Evolutionary conservation across 2,113 vertebrate genomes (phyloP).

Genomic region (Tragelaphus imberbis): DNA sequence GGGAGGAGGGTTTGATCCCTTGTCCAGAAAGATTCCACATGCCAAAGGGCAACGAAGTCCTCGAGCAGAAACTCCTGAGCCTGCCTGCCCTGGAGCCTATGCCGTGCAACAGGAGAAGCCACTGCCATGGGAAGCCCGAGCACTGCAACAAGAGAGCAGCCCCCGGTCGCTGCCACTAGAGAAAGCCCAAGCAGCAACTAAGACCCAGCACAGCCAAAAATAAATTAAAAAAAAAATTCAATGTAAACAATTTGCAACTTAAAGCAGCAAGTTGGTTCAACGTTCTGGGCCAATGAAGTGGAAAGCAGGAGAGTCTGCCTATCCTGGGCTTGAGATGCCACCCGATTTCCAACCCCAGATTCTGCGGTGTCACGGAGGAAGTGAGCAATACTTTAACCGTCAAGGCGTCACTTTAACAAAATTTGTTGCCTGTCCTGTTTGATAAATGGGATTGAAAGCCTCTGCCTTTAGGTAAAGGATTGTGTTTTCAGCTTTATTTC

Average conservation of each 20-base stretch:
- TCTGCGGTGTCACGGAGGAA: not conserved
- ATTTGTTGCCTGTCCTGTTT: not conserved
- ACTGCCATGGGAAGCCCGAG: rapidly evolving
- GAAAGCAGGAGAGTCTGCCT: not conserved
- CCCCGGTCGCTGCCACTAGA: not conserved
- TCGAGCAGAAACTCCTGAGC: not conserved
- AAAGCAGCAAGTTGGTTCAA: not conserved
- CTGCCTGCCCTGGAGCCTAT: not conserved
- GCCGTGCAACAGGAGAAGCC: not conserved
- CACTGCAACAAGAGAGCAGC: not conserved
- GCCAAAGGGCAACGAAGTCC: not conserved
- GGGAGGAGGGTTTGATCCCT: not conserved
- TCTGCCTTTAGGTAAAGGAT: not conserved
- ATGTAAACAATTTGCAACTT: not conserved
- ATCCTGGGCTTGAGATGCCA: not conserved
- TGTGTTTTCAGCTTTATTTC: not conserved
- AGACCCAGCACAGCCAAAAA: not conserved
- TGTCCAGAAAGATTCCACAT: not conserved
- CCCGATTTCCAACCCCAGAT: not conserved
- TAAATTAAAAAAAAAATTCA: not conserved
- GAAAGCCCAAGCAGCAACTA: not conserved
- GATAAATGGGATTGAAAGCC: not conserved
- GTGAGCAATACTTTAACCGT: too few relatives aligned
- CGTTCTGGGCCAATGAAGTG: not conserved
- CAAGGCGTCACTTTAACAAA: not conserved